Base-by-base conservation (phyloP, 92 coral and sea anemone species). In the Blastomussa wellsi region DNA sequence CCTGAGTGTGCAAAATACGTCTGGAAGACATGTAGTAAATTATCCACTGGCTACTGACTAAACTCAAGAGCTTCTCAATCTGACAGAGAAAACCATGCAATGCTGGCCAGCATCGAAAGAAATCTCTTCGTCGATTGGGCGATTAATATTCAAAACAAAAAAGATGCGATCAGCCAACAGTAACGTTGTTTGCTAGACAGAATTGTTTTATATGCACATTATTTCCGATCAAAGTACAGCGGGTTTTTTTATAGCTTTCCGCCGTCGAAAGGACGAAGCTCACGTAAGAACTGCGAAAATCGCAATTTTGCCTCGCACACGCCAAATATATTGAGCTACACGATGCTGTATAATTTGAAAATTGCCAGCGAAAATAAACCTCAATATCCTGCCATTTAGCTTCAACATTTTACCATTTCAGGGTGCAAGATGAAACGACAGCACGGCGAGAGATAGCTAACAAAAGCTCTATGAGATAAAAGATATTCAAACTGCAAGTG, bases 131-230 rank as follows among this genome's bases (percentile, higher is more conserved):
- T 17, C 24, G 47, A 70, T 70, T 62, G 29, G 35, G 32, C 31
- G 7, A 29, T 14, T 51, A 51, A 67, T 36, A 19, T 26, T 12
- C 22, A 67, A 38, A 38, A 10, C n/a, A 70, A 33, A 77, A 77
- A 44, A 77, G 19, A 35, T 9, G 12, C 67, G 14, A 8, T 33
- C 75, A 36, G 10, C 79, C 79, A 49, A 49, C 38, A 49, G 62
- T 1, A 19, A 51, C 2, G 41, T 19, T 51, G 80, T 10, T 53
- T 32, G 37, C 15, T 19, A 9, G 36, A 29, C 1, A 53, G 53
- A 77, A 51, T 22, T 77, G 67, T 33, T 55, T 35, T 2, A 77
- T 76, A 44, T 76, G 80, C 80, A 76, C 52, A 76, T 76, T 19
- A 6, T 15, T 44, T 74, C 47, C 59, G 79, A 74, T 75, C 79